Conservation (phyloP, 2,888 invertebrate species). For the Odontocerum albicorne region DNA sequence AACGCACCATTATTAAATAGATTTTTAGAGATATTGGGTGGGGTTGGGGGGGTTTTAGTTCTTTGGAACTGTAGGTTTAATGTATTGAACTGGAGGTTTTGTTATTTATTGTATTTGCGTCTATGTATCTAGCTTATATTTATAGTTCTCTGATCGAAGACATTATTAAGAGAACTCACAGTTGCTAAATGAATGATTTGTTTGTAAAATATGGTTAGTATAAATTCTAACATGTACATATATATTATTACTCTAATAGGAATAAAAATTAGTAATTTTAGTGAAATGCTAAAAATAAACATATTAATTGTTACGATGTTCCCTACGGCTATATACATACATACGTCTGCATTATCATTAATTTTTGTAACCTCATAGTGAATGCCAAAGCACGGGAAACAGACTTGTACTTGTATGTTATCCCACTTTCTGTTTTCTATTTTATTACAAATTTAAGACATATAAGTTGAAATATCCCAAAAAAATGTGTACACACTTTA, state of each 20-base stretch:
- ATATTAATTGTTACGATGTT: constrained; percentile 9
- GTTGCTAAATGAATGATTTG: constrained; percentile 18
- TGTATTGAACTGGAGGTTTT: no score
- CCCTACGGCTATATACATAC: constrained; percentile 4
- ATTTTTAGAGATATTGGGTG: no score
- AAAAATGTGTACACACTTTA: no score
- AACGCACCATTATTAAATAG: no score
- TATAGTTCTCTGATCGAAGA: constrained; percentile 2
- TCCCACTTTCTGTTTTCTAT: constrained; percentile 17
- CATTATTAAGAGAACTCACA: constrained; percentile 3
- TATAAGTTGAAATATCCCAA: no score
- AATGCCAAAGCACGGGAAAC: constrained; percentile 24
- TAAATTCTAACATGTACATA: constrained; percentile 22
- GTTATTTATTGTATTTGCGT: no score
- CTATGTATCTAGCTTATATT: no score
- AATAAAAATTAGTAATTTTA: constrained; percentile 19
- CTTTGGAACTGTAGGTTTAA: no score
- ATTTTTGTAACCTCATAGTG: constrained; percentile 25
- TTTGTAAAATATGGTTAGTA: constrained; percentile 21
- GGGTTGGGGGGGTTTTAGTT: no score
- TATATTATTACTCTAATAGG: constrained; percentile 14
- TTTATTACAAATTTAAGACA: constrained; percentile 8
- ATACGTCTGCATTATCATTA: constrained; percentile 11
- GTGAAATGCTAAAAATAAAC: constrained; percentile 14
- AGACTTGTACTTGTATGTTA: constrained; percentile 18